Evolutionary conservation across 2,888 invertebrate species (phyloP).

Genomic region (Petrolisthes manimaculis): DNA sequence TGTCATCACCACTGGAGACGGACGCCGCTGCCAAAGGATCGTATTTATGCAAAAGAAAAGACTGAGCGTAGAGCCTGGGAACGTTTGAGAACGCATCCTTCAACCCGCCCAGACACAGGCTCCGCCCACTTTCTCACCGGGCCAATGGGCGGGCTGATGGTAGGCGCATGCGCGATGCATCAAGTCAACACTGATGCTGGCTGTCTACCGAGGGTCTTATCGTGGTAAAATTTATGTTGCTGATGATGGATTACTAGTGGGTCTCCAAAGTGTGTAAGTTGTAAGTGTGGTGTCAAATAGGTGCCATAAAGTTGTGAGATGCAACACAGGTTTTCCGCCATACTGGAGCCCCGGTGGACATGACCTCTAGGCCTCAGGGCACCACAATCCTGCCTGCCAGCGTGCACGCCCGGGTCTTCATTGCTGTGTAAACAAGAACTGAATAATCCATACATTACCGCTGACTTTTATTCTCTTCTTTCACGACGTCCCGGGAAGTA

Average conservation of each 20-base stretch:
- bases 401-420: slow-evolving; percentile 4
- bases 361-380: no score
- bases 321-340: no score
- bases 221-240: slow-evolving; percentile 33
- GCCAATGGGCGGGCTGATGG: slow-evolving; percentile 23
- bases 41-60: slow-evolving; percentile 55
- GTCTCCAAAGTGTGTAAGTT: not conserved
- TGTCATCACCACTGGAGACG: slow-evolving; percentile 54
- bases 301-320: no score
- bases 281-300: not conserved
- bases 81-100: slow-evolving; percentile 37
- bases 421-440: slow-evolving; percentile 30
- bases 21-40: slow-evolving; percentile 43
- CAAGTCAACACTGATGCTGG: slow-evolving; percentile 20
- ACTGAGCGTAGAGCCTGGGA: slow-evolving; percentile 37
- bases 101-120: slow-evolving; percentile 25
- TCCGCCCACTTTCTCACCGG: slow-evolving; percentile 21
- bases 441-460: slow-evolving; percentile 37
- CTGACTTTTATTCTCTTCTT: slow-evolving; percentile 35
- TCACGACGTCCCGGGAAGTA: slow-evolving; percentile 33
- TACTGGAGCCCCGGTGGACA: no score
- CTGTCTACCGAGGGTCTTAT: slow-evolving; percentile 14
- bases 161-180: slow-evolving; percentile 10
- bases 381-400: not conserved
- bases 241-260: slow-evolving; percentile 30